A percentile compares a stretch with the other conserved stretches of the same genome.
Evolutionary conservation across 2,797 vertebrate genomes (phyloP).

Genomic region (Heliangelus exortis): DNA sequence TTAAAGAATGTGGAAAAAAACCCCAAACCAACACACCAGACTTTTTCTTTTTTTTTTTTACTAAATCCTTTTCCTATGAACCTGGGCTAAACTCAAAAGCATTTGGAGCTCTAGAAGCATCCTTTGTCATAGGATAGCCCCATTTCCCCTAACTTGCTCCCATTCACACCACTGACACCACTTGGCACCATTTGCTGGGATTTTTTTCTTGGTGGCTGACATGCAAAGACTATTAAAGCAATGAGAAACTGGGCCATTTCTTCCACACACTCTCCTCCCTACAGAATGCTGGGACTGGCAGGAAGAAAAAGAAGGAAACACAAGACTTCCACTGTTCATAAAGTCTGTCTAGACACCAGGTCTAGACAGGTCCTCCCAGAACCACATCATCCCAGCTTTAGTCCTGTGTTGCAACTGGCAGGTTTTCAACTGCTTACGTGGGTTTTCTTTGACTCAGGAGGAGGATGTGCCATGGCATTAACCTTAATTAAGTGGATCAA

Average conservation of each 20-base stretch:
- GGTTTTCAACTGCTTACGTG: background rate
- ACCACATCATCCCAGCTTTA: background rate
- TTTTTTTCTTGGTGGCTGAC: background rate
- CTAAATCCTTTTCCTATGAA: background rate
- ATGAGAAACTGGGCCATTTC: background rate
- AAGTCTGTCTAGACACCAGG: constrained; percentile 38
- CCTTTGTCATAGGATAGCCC: background rate
- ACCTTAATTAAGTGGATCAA: background rate
- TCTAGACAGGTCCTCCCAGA: constrained; percentile 30
- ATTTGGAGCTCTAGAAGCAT: background rate
- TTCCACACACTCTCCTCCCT: background rate
- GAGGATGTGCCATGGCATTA: background rate
- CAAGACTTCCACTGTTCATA: background rate
- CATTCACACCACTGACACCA: background rate
- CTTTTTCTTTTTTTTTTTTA: background rate
- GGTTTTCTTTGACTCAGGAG: background rate
- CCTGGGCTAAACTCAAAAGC: background rate
- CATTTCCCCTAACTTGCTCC: background rate
- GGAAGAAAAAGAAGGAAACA: background rate
- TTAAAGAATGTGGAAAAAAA: background rate
- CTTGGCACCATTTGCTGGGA: background rate
- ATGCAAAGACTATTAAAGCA: background rate
- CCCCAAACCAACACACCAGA: no score
- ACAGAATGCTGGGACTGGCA: background rate
- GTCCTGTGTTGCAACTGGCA: background rate